Conservation (phyloP, 1,140 invertebrate species). For the Popillia japonica region DNA sequence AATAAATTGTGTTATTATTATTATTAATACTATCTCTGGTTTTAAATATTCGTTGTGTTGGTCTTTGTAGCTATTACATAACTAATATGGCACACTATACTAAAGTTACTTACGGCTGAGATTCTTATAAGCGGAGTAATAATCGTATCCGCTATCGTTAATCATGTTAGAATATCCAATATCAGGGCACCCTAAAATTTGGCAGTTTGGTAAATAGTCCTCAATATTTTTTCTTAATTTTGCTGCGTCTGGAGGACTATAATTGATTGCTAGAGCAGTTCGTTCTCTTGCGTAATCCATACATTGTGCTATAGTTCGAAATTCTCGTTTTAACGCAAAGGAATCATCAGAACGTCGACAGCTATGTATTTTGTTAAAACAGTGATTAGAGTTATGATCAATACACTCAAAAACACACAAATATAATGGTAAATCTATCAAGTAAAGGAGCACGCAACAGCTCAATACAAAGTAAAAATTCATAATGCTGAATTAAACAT, state of each 20-base stretch:
- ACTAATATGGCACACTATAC: no score
- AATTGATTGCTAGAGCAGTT: slow-evolving; percentile 71
- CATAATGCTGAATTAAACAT: slow-evolving; percentile 6
- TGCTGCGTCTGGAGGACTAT: slow-evolving; percentile 59
- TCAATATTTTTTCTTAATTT: slow-evolving; percentile 43
- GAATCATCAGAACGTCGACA: slow-evolving; percentile 48
- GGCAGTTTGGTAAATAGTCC: slow-evolving; percentile 54
- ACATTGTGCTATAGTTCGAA: slow-evolving; percentile 59
- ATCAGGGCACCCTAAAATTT: slow-evolving; percentile 70
- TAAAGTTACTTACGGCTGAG: slow-evolving; percentile 65
- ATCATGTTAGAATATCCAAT: slow-evolving; percentile 60
- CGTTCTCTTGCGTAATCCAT: slow-evolving; percentile 65
- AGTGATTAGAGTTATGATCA: neutral
- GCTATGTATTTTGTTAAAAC: slow-evolving; percentile 50
- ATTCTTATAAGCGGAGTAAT: slow-evolving; percentile 67
- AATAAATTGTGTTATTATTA: no score
- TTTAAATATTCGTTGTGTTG: no score
- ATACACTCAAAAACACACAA: neutral
- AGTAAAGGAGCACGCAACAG: neutral
- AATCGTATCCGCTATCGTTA: slow-evolving; percentile 66
- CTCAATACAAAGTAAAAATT: neutral
- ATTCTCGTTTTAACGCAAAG: slow-evolving; percentile 44
- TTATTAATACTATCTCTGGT: no score
- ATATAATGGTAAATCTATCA: neutral
- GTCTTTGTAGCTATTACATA: no score